Evolutionary conservation across 1,140 invertebrate species (phyloP), one percentile per base, ranked within the genome.

Genomic region (Orchestia grillus): DNA sequence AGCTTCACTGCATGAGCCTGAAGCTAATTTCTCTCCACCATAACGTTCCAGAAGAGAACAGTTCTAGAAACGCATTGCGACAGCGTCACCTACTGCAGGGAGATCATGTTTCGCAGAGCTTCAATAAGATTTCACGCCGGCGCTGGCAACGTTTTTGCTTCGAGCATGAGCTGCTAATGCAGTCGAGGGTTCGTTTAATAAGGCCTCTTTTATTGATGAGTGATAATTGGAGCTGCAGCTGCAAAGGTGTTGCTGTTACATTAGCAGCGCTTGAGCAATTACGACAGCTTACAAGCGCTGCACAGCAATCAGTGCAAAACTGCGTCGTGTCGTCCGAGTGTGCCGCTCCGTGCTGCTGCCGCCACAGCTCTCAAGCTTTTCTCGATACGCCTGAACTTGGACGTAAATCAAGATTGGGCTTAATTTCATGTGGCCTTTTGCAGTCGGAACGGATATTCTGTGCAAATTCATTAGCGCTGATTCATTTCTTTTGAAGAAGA

Each of bases 141-240:
- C 62, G 62, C 62, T 23, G 62, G 62, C 62, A 19, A 77, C 41
- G 42, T 90, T 90, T 90, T 90, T 90, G 41, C 88, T 44, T 90
- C 41, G 43, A 44, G 88, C 88, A 42, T 16, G 41, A 90, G 11
- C 6, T 90, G 88, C 43, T 90, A 90, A 90, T 90, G 88, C n/a
- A 90, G 43, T 44, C 41, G 88, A 42, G 88, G 41, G 62, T 77
- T 23, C 62, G 62, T 90, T 44, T 90, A 90, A 90, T 90, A 42
- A 90, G 88, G n/a, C 43, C 88, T 90, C 88, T 90, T 90, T 90
- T 90, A 90, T 90, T 90, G 43, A 90, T 90, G 88, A 90, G 88
- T 42, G 88, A 90, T 90, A 90, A 90, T 90, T 90, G 88, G 88
- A 42, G 41, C 41, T 90, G 88, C 88, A 77, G 88, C n/a, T 90